phyloP scores from a whole-genome alignment of 2,797 vertebrate genomes.

The Anguilla anguilla region DNA sequence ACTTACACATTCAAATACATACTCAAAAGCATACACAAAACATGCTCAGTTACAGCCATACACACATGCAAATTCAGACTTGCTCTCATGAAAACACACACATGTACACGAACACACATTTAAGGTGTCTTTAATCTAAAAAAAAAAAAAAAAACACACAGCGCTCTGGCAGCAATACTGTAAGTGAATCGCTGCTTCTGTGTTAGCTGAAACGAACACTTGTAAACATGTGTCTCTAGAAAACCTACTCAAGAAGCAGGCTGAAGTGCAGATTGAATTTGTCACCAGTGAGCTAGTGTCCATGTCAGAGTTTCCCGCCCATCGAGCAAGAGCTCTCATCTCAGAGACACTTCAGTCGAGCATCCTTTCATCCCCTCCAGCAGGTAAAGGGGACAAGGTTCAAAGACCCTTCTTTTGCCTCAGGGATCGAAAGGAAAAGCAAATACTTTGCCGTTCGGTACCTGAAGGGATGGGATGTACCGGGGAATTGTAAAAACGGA shows the following conservation, averaged over 20 bases:
- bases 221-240: neutral
- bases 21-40: neutral
- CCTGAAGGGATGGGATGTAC: neutral
- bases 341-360: neutral
- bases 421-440: neutral
- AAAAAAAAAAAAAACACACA: neutral
- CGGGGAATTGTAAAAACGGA: slow-evolving; percentile 28
- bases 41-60: neutral
- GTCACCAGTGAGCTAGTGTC: neutral
- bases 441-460: neutral
- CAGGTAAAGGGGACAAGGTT: neutral
- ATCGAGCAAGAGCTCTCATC: neutral
- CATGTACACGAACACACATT: neutral
- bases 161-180: neutral
- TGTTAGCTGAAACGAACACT: neutral
- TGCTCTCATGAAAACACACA: neutral
- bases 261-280: neutral
- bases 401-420: neutral
- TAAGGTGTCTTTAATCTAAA: neutral
- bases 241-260: neutral
- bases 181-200: neutral
- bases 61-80: neutral
- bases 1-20: neutral
- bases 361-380: neutral
- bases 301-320: neutral